Evolutionary conservation across 1,140 invertebrate genomes (phyloP).

Genomic region (Drosophila kurseongensis): DNA sequence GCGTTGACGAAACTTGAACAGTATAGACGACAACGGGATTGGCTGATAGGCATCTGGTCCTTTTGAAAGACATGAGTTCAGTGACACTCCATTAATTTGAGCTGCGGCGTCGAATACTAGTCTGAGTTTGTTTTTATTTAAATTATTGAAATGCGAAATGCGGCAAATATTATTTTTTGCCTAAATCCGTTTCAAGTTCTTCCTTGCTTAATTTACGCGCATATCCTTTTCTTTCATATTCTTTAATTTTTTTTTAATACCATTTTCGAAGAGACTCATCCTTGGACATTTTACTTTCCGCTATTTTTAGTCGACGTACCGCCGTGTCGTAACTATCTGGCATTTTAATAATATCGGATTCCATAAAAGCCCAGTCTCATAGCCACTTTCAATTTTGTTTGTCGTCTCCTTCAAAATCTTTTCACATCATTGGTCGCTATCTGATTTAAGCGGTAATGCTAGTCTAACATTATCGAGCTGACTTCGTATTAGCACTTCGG

Average conservation of each 20-base stretch:
- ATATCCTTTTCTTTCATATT: constrained; percentile 1
- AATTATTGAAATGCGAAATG: neutral
- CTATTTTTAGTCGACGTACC: neutral
- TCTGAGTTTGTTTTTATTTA: neutral
- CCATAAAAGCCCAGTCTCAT: constrained; percentile 1
- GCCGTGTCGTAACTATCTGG: neutral
- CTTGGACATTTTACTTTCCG: neutral
- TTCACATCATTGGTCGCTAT: neutral
- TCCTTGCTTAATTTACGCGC: neutral
- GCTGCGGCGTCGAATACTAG: neutral
- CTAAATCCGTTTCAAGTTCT: neutral
- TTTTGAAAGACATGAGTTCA: neutral
- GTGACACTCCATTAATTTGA: neutral
- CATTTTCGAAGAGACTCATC: neutral
- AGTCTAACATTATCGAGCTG: neutral
- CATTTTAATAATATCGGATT: neutral
- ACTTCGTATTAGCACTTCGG: no score
- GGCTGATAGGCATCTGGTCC: neutral
- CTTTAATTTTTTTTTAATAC: neutral
- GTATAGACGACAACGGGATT: neutral
- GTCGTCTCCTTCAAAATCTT: neutral
- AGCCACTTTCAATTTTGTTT: neutral
- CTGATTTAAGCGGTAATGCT: neutral
- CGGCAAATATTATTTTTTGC: neutral
- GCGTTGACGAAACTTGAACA: neutral